Percentiles rank a stretch among this genome's conserved stretches.
Evolutionary conservation across 2,113 vertebrate species (phyloP).

Genomic region (Accipiter cooperii): DNA sequence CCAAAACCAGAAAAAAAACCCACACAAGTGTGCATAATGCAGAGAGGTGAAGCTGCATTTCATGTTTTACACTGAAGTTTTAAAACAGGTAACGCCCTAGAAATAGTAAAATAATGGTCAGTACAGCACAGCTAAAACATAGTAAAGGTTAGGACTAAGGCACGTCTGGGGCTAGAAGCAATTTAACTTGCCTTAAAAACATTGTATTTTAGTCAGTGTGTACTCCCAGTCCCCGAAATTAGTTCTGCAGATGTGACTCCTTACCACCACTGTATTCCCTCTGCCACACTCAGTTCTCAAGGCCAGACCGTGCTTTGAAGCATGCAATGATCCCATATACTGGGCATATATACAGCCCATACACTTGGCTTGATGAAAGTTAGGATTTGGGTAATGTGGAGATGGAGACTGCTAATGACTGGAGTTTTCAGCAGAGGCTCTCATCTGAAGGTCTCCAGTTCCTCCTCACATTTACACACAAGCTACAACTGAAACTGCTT

Average conservation of each 20-base stretch:
- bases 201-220: not conserved
- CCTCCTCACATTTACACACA: not conserved
- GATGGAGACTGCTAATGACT: not conserved
- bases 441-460: not conserved
- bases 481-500: not conserved
- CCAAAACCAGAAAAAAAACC: no score
- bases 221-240: not conserved
- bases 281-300: not conserved
- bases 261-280: not conserved
- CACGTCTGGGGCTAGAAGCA: not conserved
- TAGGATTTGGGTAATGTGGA: not conserved
- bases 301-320: not conserved
- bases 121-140: not conserved
- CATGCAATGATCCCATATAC: not conserved
- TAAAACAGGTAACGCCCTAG: not conserved
- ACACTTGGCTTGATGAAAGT: not conserved
- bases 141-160: not conserved
- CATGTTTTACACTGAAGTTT: not conserved
- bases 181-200: not conserved
- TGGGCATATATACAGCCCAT: no score
- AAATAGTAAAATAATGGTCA: not conserved
- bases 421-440: not conserved
- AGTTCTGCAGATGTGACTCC: not conserved
- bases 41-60: not conserved
- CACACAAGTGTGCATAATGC: accelerated